Evolutionary conservation across 2,797 vertebrate species (phyloP).

Genomic region (Lerista edwardsae): DNA sequence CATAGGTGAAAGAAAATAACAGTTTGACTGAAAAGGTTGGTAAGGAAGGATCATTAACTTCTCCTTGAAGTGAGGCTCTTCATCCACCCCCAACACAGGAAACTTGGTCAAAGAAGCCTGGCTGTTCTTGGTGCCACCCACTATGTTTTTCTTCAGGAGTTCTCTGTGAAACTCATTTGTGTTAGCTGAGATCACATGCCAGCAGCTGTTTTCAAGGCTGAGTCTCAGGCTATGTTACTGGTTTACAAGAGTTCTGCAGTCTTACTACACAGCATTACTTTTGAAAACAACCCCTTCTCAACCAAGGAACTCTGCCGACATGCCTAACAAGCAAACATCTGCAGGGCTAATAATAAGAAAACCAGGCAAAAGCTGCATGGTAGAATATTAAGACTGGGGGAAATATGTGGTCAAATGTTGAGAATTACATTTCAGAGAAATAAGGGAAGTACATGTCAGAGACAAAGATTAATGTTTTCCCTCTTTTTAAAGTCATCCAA

Average conservation of each 20-base stretch:
- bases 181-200: constrained; percentile 16
- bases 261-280: not conserved
- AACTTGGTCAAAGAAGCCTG: constrained; percentile 17
- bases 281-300: not conserved
- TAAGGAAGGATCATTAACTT: constrained; percentile 56
- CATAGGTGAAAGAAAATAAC: constrained; percentile 39
- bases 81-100: constrained; percentile 29
- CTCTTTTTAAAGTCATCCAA: not conserved
- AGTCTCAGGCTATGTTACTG: not conserved
- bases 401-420: not conserved
- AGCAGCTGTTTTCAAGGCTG: not conserved
- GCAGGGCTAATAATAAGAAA: constrained; percentile 1
- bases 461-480: not conserved
- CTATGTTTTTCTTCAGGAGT: constrained; percentile 40
- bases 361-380: not conserved
- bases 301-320: not conserved
- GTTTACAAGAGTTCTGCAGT: constrained; percentile 2
- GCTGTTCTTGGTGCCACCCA: constrained; percentile 31
- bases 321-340: not conserved
- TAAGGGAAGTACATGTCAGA: not conserved
- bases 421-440: constrained; percentile 7
- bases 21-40: constrained; percentile 26
- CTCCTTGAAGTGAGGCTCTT: constrained; percentile 45
- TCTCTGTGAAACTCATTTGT: constrained; percentile 25
- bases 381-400: not conserved